Conservation (phyloP, 2,888 invertebrate genomes). For the Cerastoderma edule region DNA sequence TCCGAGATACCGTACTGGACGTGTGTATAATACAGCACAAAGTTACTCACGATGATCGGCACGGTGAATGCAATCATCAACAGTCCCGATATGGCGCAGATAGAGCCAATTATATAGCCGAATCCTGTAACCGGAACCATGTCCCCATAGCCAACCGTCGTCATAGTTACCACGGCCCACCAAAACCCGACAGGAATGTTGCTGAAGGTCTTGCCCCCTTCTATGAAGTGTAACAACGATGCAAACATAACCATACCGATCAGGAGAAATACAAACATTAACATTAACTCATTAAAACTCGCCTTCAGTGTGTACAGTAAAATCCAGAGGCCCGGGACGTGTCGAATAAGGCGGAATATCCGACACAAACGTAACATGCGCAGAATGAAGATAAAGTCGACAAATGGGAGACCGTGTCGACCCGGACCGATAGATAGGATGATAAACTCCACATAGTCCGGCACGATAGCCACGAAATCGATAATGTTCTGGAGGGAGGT, state of each 20-base stretch:
- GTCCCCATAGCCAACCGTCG: conserved; percentile 82
- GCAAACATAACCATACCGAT: conserved; percentile 82
- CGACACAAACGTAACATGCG: conserved; percentile 79
- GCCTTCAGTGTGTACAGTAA: conserved; percentile 81
- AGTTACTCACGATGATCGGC: conserved; percentile 82
- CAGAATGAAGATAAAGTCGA: conserved; percentile 79
- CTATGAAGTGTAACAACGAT: conserved; percentile 81
- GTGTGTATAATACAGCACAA: conserved; percentile 81
- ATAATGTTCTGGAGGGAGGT: conserved; percentile 79
- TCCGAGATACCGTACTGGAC: conserved; percentile 77
- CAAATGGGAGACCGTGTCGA: conserved; percentile 69
- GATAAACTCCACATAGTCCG: conserved; percentile 79
- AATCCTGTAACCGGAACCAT: conserved; percentile 77
- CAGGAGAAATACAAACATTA: conserved; percentile 81
- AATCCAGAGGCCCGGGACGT: conserved; percentile 81
- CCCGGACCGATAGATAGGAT: conserved; percentile 70
- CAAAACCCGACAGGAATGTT: conserved; percentile 82
- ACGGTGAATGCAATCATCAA: conserved; percentile 82
- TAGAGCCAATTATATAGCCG: conserved; percentile 79
- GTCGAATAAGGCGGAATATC: conserved; percentile 79
- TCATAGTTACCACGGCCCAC: conserved; percentile 83
- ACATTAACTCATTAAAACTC: conserved; percentile 80
- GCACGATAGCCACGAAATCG: conserved; percentile 79
- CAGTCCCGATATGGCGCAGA: conserved; percentile 80
- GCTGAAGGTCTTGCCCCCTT: conserved; percentile 74